Percentiles rank a stretch among this genome's conserved stretches.
Conservation (phyloP, 1,140 invertebrate species). For the Oryzaephilus surinamensis region DNA sequence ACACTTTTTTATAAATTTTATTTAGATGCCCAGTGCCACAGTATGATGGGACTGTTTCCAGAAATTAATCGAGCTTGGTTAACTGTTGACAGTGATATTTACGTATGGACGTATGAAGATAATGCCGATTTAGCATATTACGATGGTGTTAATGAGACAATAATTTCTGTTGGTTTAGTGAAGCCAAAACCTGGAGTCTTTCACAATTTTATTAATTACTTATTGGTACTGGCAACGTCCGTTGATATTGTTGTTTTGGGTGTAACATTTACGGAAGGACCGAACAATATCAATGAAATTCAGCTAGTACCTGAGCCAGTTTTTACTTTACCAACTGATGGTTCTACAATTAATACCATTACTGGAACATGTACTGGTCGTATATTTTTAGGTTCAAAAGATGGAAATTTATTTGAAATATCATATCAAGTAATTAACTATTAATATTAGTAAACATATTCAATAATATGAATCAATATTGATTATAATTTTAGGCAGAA, state of each 20-base stretch:
- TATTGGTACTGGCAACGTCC: constrained; percentile 83
- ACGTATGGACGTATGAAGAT: constrained; percentile 91
- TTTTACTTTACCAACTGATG: constrained; percentile 87
- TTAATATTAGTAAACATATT: no score
- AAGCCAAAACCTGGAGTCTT: constrained; percentile 80
- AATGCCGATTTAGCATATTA: constrained; percentile 85
- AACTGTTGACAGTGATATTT: constrained; percentile 95
- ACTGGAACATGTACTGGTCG: constrained; percentile 72
- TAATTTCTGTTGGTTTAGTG: constrained; percentile 76
- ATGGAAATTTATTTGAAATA: constrained; percentile 93
- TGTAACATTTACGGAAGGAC: constrained; percentile 39
- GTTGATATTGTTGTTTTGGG: constrained; percentile 88
- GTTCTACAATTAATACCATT: constrained; percentile 74
- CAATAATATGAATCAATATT: constrained; percentile 9
- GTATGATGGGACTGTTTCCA: constrained; percentile 91
- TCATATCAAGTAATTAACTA: constrained; percentile 76
- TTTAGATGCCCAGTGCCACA: constrained; percentile 84
- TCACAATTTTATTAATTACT: constrained; percentile 83
- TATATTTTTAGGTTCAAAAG: constrained; percentile 90
- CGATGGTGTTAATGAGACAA: constrained; percentile 84
- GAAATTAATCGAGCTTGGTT: constrained; percentile 94
- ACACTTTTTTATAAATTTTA: constrained; percentile 15
- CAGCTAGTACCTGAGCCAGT: constrained; percentile 89
- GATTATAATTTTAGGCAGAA: constrained; percentile 56
- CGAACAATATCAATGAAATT: constrained; percentile 59